Evolutionary conservation across 2,113 vertebrate genomes (phyloP), one percentile per base, ranked within the genome.

Genomic region (Halcyon malimbica): DNA sequence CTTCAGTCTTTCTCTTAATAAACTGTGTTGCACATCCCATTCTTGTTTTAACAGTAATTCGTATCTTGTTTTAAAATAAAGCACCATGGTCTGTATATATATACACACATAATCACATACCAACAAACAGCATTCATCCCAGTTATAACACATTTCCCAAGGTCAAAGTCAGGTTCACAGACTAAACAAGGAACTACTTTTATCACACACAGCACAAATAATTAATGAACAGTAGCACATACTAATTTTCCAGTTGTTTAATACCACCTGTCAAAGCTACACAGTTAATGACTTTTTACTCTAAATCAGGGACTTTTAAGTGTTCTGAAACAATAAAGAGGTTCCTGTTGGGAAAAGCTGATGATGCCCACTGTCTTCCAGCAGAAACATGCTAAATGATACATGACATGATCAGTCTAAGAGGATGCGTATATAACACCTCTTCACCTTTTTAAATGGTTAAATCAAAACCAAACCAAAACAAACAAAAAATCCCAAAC

Each of bases 161-260:
- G 53, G 37, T 62, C 76, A 86, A 92, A 90, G 78, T 67, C 28
- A 70, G 44, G 41, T 63, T 94, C 56, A 77, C 3, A 70, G 78
- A 54, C 21, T 69, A 57, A 10, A 10, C 13, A 78, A 60, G 23
- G n/a, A 94, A 79, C 64, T 17, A 41, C 20, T 41, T 75, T n/a
- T 50, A 67, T 70, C 20, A n/a, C 29, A 57, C 42, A 67, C 16
- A 71, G 51, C 35, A 90, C 35, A 81, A 68, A 48, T 42, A 89
- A 64, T 60, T 89, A 73, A 87, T 9, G 7, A 80, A 26, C 39
- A 63, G 33, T 31, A 69, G 16, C 78, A 57, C 20, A 11, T 41
- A 23, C 33, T 83, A 59, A 64, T 90, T 79, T 78, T 90, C 46
- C 53, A 88, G 46, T 59, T 87, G 68, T 87, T 94, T 33, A 91